These are phyloP conservation scores for Linnaemya tessellans DNA, from an alignment of 2,888 invertebrate species.

Conservation along the genomic window DNA sequence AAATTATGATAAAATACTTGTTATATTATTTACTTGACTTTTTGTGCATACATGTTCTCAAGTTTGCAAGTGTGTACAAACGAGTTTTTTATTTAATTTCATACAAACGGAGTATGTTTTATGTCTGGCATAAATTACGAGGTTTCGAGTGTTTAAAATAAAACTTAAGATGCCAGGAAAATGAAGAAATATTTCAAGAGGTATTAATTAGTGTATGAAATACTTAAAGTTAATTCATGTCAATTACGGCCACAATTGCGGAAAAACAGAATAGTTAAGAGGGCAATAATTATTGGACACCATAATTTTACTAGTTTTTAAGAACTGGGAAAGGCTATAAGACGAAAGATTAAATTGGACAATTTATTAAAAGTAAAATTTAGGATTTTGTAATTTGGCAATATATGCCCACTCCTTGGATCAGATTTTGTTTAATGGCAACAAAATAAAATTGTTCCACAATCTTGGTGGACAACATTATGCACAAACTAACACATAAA, in stretches of 20 bases:
- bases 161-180: neutral
- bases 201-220: neutral
- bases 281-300: neutral
- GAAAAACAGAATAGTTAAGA: neutral
- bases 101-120: neutral
- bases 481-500: too few relatives aligned
- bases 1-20: conserved; percentile 25
- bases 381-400: too few relatives aligned
- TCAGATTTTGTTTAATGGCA: too few relatives aligned
- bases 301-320: neutral
- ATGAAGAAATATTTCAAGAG: neutral
- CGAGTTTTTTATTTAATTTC: conserved; percentile 26
- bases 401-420: too few relatives aligned
- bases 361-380: too few relatives aligned
- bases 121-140: conserved; percentile 22
- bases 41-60: too few relatives aligned
- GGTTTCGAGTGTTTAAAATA: conserved; percentile 6
- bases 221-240: conserved; percentile 8
- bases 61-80: neutral
- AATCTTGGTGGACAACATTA: neutral
- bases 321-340: neutral
- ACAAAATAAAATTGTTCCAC: neutral
- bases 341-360: neutral
- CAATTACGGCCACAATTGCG: conserved; percentile 6
- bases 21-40: neutral